phyloP scores from a whole-genome alignment of 1,140 invertebrate species.

The Drosophila arizonae region DNA sequence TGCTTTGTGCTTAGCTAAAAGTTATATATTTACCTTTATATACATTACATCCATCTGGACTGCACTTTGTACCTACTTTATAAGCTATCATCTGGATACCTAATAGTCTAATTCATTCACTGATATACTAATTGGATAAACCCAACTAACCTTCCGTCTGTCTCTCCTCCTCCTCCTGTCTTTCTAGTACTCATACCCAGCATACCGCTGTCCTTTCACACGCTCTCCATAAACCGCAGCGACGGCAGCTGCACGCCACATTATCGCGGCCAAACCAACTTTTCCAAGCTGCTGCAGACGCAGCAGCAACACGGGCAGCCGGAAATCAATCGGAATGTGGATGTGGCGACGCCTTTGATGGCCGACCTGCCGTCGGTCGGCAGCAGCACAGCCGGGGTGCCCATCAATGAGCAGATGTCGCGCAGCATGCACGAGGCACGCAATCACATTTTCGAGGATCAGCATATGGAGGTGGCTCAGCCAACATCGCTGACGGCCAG shows the following conservation, averaged over 20 bases:
- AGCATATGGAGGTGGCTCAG: slow-evolving; percentile 20
- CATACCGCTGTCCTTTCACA: slow-evolving; percentile 86
- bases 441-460: slow-evolving; percentile 81
- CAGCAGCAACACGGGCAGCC: slow-evolving; percentile 48
- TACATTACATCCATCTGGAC: too few species aligned
- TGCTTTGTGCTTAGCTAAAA: too few species aligned
- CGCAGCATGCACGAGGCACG: slow-evolving; percentile 80
- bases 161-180: neutral
- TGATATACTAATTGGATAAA: too few species aligned
- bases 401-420: slow-evolving; percentile 81
- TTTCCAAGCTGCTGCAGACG: slow-evolving; percentile 81
- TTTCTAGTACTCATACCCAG: slow-evolving; percentile 68
- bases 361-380: slow-evolving; percentile 30
- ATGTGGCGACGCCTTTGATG: slow-evolving; percentile 45
- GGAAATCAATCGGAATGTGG: slow-evolving; percentile 78
- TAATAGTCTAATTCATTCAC: too few species aligned
- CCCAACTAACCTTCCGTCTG: too few species aligned
- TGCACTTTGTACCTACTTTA: too few species aligned
- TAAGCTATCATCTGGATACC: too few species aligned
- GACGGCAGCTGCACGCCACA: slow-evolving; percentile 93
- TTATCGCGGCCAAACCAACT: slow-evolving; percentile 88
- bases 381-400: slow-evolving; percentile 50
- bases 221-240: slow-evolving; percentile 90
- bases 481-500: slow-evolving; percentile 4
- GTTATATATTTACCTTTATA: too few species aligned